Evolutionary conservation across 2,888 invertebrate genomes (phyloP).

Genomic region (Yponomeuta evonymella): DNA sequence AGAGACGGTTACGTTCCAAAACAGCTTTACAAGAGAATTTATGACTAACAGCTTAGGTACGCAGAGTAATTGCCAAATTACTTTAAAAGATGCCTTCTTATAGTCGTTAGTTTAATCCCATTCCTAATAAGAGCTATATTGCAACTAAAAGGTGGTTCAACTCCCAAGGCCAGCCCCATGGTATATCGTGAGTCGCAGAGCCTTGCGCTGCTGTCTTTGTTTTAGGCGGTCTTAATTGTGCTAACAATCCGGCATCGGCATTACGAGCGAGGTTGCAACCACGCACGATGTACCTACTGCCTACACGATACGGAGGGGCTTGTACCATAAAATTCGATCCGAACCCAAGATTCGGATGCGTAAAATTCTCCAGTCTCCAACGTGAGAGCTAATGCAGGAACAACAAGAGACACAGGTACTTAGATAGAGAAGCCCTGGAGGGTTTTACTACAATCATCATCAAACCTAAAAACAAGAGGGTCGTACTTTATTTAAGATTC

Average conservation of each 20-base stretch:
- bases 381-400: too few relatives aligned
- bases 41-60: background rate
- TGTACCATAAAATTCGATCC: too few relatives aligned
- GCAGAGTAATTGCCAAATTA: too few relatives aligned
- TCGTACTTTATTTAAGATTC: too few relatives aligned
- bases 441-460: too few relatives aligned
- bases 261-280: slow-evolving; percentile 48
- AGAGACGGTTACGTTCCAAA: too few relatives aligned
- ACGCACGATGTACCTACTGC: slow-evolving; percentile 1
- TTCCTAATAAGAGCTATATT: background rate
- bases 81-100: background rate
- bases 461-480: too few relatives aligned
- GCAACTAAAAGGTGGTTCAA: background rate
- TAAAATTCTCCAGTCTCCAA: too few relatives aligned
- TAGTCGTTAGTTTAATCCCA: background rate
- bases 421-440: too few relatives aligned
- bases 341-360: too few relatives aligned
- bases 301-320: too few relatives aligned
- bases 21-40: background rate
- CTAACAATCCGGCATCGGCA: slow-evolving; percentile 57
- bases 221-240: slow-evolving; percentile 52
- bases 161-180: background rate
- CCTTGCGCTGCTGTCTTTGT: slow-evolving; percentile 35
- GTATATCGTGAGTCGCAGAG: slow-evolving; percentile 9
- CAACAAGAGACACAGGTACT: too few relatives aligned